Evolutionary conservation across 1,140 invertebrate species (phyloP), one percentile per base, ranked within the genome.

Genomic region (Drosophila navojoa): DNA sequence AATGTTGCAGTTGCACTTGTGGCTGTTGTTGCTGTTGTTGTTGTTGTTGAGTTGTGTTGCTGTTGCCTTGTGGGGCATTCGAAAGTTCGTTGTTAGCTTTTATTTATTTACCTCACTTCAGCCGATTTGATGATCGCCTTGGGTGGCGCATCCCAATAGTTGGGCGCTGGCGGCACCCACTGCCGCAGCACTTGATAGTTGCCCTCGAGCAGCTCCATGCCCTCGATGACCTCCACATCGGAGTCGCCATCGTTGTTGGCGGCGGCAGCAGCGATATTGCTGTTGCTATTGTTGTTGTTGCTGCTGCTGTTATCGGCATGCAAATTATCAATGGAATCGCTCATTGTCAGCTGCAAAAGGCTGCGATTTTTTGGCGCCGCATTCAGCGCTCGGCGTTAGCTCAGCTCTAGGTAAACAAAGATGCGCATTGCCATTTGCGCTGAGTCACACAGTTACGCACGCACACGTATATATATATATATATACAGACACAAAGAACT

Each of bases 61-160:
- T 29, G 22, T n/a, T 29, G 45, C 44, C 16, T 19, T 44, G 42
- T 3, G 9, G 5, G 4, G 11, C n/a, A 50, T 50, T 50, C 9
- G 49, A 50, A 50, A 50, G 49, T 50, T 50, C 9, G 35, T 45
- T 11, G 13, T n/a, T 13, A 3, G 11, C 4, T 38, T 11, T 29
- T 29, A 35, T 16, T 38, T 69, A 44, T 54, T 86, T 82, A 92
- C 91, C 91, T 92, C 59, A 92, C 91, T 92, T 91, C 87, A 22
- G 91, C 91, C 9, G 90, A 92, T 58, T 92, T 92, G 71, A 92
- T 91, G 60, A 92, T 85, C 69, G 91, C 91, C 71, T 92, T 92
- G 62, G 91, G 91, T 32, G 91, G 91, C 13, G 89, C 91, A 77
- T 92, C 90, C 91, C 91, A 92, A 77, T 92, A 92, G 75, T 90